A percentile compares a stretch with the other conserved stretches of the same genome.
Conservation (phyloP, 1,140 invertebrate genomes). For the Ceratina australensis region DNA sequence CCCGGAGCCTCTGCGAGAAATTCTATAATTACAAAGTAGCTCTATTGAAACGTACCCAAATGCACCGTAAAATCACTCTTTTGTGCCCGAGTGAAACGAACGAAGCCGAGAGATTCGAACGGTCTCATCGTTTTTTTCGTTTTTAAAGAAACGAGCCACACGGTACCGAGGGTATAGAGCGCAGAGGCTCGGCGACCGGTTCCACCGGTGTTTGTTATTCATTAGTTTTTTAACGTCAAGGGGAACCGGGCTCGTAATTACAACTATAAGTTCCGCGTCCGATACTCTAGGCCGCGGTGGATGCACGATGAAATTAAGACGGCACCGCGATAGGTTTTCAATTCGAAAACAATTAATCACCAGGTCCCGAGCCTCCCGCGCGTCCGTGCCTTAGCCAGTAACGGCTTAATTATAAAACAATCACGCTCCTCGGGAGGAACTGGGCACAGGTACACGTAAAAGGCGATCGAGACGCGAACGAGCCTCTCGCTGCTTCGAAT, state of each 20-base stretch:
- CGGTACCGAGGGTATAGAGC: background rate
- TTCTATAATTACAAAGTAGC: background rate
- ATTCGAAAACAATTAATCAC: constrained; percentile 80
- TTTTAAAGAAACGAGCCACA: background rate
- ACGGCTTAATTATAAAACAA: constrained; percentile 80
- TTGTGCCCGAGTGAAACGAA: background rate
- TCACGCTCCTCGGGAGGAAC: constrained; percentile 65
- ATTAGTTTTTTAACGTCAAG: constrained; percentile 34
- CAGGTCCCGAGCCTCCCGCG: constrained; percentile 45
- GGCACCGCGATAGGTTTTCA: constrained; percentile 76
- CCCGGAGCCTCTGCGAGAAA: too few species aligned
- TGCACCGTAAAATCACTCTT: constrained; percentile 6
- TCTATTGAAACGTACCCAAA: constrained; percentile 1
- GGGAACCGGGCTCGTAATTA: constrained; percentile 41
- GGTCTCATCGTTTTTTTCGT: background rate
- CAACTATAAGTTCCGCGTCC: constrained; percentile 39
- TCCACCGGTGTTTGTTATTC: constrained; percentile 32
- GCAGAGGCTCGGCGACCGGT: constrained; percentile 7
- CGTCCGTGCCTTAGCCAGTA: constrained; percentile 64
- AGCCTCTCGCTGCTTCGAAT: constrained; percentile 56
- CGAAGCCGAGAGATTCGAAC: background rate
- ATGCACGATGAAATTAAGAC: constrained; percentile 71
- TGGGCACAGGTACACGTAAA: constrained; percentile 64
- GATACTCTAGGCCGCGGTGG: constrained; percentile 17
- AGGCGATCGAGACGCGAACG: constrained; percentile 63